These are phyloP conservation scores for Natator depressus DNA, from an alignment of 2,113 vertebrate species.

Conservation along the genomic window DNA sequence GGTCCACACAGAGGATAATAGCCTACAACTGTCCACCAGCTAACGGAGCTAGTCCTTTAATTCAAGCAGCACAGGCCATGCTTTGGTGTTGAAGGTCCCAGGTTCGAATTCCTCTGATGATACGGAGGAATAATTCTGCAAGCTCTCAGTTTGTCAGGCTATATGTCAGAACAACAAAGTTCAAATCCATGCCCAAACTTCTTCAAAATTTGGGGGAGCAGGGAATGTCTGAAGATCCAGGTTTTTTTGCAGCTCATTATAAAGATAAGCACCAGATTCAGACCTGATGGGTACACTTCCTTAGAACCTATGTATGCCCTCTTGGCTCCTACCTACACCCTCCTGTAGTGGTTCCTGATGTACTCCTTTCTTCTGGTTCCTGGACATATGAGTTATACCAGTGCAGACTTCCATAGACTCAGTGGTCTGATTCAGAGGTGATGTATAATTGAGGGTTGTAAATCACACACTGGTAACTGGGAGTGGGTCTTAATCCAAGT, in stretches of 20 bases:
- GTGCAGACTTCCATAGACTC: neutral
- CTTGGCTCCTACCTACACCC: neutral
- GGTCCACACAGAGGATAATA: neutral
- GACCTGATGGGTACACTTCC: neutral
- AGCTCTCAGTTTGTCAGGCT: neutral
- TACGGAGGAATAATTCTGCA: neutral
- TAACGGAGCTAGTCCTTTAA: neutral
- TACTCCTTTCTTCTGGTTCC: neutral
- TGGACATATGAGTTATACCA: neutral
- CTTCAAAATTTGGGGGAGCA: neutral
- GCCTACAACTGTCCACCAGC: neutral
- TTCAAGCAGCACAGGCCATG: neutral
- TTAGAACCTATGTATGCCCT: neutral
- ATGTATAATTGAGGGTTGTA: neutral
- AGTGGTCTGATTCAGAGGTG: neutral
- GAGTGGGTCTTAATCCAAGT: neutral
- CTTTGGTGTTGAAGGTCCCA: neutral
- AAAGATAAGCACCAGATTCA: fast-evolving
- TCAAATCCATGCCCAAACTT: neutral
- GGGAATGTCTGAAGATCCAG: neutral
- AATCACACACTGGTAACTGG: neutral
- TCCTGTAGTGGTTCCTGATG: neutral
- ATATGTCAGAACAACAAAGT: neutral
- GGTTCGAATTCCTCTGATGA: slow-evolving; percentile 5
- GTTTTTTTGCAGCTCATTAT: neutral